Evolutionary conservation across 2,888 invertebrate species (phyloP).

Genomic region (Cynaeus angustus): DNA sequence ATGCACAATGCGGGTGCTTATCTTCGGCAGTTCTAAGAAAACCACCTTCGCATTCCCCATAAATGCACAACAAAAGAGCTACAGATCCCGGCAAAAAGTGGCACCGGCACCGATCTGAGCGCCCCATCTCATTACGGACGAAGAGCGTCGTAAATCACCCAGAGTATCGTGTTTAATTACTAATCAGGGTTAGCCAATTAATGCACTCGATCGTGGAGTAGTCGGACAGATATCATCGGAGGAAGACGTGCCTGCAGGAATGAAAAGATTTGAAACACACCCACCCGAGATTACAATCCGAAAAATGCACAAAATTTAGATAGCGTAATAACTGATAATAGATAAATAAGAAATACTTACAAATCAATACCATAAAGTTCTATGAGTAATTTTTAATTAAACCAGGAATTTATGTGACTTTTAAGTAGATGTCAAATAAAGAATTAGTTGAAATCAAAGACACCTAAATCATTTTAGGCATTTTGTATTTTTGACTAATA

Average conservation of each 20-base stretch:
- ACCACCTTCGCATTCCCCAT: conserved; percentile 37
- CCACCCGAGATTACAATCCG: too few species aligned
- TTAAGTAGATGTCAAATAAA: too few species aligned
- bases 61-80: conserved; percentile 31
- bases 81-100: conserved; percentile 30
- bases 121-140: conserved; percentile 59
- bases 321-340: too few species aligned
- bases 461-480: too few species aligned
- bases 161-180: conserved; percentile 66
- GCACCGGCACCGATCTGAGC: conserved; percentile 47
- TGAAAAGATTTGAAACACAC: background rate
- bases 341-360: too few species aligned
- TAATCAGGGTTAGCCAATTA: conserved; percentile 67
- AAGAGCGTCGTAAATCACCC: conserved; percentile 58
- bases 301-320: too few species aligned
- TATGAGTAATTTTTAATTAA: too few species aligned
- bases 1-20: conserved; percentile 33
- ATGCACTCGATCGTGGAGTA: conserved; percentile 64
- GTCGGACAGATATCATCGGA: conserved; percentile 45
- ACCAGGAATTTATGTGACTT: too few species aligned
- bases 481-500: background rate
- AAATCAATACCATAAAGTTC: too few species aligned
- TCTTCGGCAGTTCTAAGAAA: conserved; percentile 26
- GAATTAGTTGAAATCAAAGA: too few species aligned
- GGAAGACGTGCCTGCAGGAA: conserved; percentile 9